Conservation (phyloP, 2,888 invertebrate species). For the Pollenia amentaria region DNA sequence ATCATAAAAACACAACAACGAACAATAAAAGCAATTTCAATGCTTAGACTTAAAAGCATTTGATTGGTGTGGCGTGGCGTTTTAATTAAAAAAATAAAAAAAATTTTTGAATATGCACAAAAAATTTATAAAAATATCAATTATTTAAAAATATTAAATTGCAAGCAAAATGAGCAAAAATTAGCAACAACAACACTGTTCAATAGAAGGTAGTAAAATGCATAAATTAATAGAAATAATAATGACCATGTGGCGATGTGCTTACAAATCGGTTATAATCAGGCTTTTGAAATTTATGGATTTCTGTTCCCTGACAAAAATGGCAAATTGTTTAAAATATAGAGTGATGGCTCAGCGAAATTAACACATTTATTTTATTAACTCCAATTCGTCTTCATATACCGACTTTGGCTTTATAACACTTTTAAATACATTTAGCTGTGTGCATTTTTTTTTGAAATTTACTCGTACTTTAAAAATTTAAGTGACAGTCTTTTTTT, state of each 20-base stretch:
- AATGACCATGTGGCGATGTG: slow-evolving; percentile 49
- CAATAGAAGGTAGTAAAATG: background rate
- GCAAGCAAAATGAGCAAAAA: slow-evolving; percentile 30
- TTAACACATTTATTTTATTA: background rate
- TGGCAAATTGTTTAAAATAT: background rate
- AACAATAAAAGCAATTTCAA: slow-evolving; percentile 18
- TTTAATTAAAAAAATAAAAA: slow-evolving; percentile 46
- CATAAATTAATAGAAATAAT: slow-evolving; percentile 17
- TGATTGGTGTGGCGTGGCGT: slow-evolving; percentile 56
- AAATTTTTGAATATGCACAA: background rate
- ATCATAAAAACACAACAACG: slow-evolving; percentile 25
- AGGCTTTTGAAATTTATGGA: slow-evolving; percentile 33
- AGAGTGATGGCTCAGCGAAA: background rate
- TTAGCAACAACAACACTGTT: slow-evolving; percentile 9
- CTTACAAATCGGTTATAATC: slow-evolving; percentile 63
- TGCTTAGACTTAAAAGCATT: slow-evolving; percentile 40
- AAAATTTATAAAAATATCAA: slow-evolving; percentile 28
- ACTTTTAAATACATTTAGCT: background rate
- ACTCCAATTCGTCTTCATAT: no score
- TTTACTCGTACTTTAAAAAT: slow-evolving; percentile 1
- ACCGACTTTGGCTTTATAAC: background rate
- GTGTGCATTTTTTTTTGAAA: background rate
- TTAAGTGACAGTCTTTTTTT: background rate
- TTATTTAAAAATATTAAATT: no score
- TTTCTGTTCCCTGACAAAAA: slow-evolving; percentile 23